Percentiles rank a stretch among this genome's conserved stretches.
phyloP scores from a whole-genome alignment of 2,113 vertebrate species.

The Brachirus orientalis region DNA sequence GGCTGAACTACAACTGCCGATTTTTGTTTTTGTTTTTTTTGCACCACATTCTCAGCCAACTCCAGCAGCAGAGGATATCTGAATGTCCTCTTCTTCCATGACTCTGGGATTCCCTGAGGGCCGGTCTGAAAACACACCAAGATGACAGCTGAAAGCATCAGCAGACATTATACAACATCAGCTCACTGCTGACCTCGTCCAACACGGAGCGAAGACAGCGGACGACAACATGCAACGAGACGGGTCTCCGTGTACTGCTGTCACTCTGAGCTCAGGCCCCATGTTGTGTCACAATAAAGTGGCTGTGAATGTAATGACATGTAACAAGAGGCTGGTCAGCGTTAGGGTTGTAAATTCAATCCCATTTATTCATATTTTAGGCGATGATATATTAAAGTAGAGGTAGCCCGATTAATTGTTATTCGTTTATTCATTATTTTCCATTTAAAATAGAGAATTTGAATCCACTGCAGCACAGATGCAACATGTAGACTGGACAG shows the following conservation, averaged over 20 bases:
- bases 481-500: too few species aligned
- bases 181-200: not conserved
- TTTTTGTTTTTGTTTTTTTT: slow-evolving; percentile 32
- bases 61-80: slow-evolving; percentile 72
- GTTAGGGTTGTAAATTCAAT: too few species aligned
- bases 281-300: too few species aligned
- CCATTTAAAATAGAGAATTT: too few species aligned
- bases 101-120: slow-evolving; percentile 74
- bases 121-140: slow-evolving; percentile 68
- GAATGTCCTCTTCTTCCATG: slow-evolving; percentile 73
- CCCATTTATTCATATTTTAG: too few species aligned
- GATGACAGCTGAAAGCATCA: slow-evolving; percentile 31
- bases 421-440: too few species aligned
- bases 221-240: not conserved
- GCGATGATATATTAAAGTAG: too few species aligned
- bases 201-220: not conserved
- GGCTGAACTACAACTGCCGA: slow-evolving; percentile 26
- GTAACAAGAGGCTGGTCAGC: too few species aligned
- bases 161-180: slow-evolving; percentile 5
- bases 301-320: too few species aligned
- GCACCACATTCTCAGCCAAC: slow-evolving; percentile 55
- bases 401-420: too few species aligned
- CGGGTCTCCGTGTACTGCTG: not conserved
- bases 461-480: too few species aligned
- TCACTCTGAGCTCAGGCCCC: not conserved